phyloP scores from a whole-genome alignment of 2,797 vertebrate species.

The Pelochelys cantorii region DNA sequence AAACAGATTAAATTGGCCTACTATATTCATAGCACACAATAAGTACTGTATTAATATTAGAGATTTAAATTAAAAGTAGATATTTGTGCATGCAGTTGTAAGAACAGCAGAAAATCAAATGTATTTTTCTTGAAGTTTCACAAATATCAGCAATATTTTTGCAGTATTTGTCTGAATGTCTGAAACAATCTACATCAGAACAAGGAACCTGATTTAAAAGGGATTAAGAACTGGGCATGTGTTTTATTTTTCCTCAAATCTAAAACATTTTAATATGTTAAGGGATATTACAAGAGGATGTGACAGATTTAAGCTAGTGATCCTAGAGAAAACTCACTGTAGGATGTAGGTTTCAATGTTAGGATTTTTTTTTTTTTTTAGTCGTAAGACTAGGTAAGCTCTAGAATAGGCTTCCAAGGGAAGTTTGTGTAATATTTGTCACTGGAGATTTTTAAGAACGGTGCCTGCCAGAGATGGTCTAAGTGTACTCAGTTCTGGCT shows the following conservation, averaged over 20 bases:
- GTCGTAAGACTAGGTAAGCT: neutral
- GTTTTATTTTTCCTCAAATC: neutral
- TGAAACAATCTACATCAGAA: fast-evolving
- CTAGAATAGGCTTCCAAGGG: neutral
- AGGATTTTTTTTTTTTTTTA: neutral
- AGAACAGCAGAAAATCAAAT: neutral
- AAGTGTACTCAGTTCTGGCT: neutral
- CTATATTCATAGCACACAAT: neutral
- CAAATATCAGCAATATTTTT: neutral
- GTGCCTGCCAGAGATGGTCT: neutral
- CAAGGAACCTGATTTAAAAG: neutral
- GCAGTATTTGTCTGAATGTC: neutral
- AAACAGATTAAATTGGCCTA: neutral
- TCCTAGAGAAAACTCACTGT: neutral
- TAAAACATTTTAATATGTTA: neutral
- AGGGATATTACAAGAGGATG: neutral
- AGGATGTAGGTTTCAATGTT: neutral
- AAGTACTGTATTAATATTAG: neutral
- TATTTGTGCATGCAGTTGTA: neutral
- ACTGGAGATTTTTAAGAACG: neutral
- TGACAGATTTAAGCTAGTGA: neutral
- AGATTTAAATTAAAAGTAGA: neutral
- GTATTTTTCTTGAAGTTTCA: neutral
- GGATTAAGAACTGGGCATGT: neutral
- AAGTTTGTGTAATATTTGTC: neutral